Conservation (phyloP, 2,888 invertebrate genomes). For the Mantis religiosa region DNA sequence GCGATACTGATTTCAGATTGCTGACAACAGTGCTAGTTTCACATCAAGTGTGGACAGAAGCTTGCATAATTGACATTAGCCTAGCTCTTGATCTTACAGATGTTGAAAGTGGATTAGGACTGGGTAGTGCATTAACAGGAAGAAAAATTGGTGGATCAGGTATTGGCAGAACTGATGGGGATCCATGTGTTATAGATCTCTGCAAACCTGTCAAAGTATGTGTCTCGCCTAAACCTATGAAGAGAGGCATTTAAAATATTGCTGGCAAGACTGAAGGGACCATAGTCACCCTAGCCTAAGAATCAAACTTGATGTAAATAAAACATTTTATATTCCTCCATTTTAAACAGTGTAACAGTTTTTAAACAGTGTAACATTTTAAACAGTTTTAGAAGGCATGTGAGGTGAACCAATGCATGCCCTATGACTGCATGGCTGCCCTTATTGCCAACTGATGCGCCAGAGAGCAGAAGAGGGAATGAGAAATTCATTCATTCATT, state of each 20-base stretch:
- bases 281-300: too few species aligned
- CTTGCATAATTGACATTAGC: conserved; percentile 82
- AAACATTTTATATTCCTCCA: too few species aligned
- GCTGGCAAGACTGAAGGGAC: too few species aligned
- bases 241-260: conserved; percentile 62
- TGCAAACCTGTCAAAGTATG: conserved; percentile 83
- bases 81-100: conserved; percentile 73
- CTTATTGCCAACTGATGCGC: too few species aligned
- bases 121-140: not conserved
- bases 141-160: conserved; percentile 9
- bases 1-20: conserved; percentile 59
- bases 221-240: conserved; percentile 84
- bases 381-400: too few species aligned
- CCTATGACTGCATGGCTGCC: too few species aligned
- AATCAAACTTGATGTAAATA: too few species aligned
- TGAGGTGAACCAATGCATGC: too few species aligned
- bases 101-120: conserved; percentile 41
- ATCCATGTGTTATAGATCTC: conserved; percentile 66
- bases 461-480: too few species aligned
- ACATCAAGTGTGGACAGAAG: conserved; percentile 89
- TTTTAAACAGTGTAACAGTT: too few species aligned
- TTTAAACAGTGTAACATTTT: too few species aligned
- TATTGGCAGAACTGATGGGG: conserved; percentile 41
- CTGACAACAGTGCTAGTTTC: conserved; percentile 85
- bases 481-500: too few species aligned